These are phyloP conservation scores for Amiota mariae DNA, from an alignment of 2,888 invertebrate genomes.

Conservation along the genomic window DNA sequence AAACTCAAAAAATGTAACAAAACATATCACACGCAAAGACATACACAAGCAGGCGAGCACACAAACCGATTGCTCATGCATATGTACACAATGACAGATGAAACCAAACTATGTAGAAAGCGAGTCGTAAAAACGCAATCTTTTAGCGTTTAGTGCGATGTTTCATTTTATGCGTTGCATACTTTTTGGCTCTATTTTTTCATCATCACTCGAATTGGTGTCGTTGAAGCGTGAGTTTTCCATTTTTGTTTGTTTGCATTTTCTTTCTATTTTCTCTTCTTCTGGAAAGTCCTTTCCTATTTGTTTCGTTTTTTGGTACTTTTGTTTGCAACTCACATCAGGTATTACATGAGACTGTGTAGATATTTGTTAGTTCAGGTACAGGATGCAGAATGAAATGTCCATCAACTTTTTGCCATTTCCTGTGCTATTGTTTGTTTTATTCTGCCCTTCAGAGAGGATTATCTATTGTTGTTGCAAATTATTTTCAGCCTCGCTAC, in stretches of 20 bases:
- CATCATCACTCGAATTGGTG: neutral
- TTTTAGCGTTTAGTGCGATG: slow-evolving; percentile 33
- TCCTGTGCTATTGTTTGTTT: neutral
- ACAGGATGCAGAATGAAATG: too few species aligned
- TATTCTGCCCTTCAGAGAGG: neutral
- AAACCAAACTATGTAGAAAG: slow-evolving; percentile 15
- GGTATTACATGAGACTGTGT: too few species aligned
- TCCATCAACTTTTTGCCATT: neutral
- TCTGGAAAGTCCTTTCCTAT: neutral
- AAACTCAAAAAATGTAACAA: too few species aligned
- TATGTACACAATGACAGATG: slow-evolving; percentile 32
- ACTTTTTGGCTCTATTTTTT: slow-evolving; percentile 27
- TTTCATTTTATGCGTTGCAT: slow-evolving; percentile 35
- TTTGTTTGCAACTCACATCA: neutral
- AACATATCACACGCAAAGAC: neutral
- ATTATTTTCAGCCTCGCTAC: slow-evolving; percentile 12
- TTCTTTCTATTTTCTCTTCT: neutral
- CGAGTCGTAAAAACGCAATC: slow-evolving; percentile 29
- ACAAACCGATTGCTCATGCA: neutral
- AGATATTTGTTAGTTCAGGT: too few species aligned
- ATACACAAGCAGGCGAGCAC: slow-evolving; percentile 24
- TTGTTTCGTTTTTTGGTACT: neutral
- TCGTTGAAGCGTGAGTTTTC: neutral
- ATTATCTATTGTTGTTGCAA: slow-evolving; percentile 14
- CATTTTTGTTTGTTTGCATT: neutral